Percentiles rank a stretch among this genome's conserved stretches.
These are phyloP conservation scores for Falco rusticolus DNA, from an alignment of 2,797 vertebrate genomes.

Conservation along the genomic window DNA sequence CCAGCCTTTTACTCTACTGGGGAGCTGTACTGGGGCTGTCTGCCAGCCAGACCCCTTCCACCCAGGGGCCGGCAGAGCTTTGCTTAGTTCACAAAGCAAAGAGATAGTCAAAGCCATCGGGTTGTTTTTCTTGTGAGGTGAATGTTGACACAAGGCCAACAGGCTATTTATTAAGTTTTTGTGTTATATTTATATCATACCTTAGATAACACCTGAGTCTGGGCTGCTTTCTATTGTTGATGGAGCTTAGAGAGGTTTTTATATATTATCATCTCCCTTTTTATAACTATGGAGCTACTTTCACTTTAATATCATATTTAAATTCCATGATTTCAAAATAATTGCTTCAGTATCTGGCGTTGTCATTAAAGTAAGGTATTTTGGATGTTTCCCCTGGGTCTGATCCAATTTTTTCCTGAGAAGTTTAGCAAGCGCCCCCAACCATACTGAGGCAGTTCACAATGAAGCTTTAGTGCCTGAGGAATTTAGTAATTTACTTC, in stretches of 20 bases:
- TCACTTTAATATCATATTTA: not conserved
- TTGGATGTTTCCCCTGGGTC: constrained; percentile 32
- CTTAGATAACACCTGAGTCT: not conserved
- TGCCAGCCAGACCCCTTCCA: not conserved
- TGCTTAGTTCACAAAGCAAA: not conserved
- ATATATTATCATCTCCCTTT: not conserved
- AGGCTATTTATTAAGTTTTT: not conserved
- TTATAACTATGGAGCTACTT: not conserved
- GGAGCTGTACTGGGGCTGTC: not conserved
- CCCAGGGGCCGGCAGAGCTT: not conserved
- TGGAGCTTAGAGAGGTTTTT: not conserved
- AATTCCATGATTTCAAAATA: constrained; percentile 15
- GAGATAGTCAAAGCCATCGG: not conserved
- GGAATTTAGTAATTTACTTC: not conserved
- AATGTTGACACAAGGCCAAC: not conserved
- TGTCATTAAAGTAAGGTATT: constrained; percentile 40
- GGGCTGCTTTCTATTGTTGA: not conserved
- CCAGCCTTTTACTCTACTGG: not conserved
- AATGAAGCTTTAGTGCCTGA: not conserved
- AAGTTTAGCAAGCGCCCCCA: not conserved
- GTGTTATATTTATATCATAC: not conserved
- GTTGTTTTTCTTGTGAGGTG: not conserved
- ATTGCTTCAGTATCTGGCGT: not conserved
- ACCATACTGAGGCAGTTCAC: not conserved
- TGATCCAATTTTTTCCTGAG: not conserved